These are phyloP conservation scores for Quadriops clusia DNA, from an alignment of 2,888 invertebrate genomes.

Conservation along the genomic window DNA sequence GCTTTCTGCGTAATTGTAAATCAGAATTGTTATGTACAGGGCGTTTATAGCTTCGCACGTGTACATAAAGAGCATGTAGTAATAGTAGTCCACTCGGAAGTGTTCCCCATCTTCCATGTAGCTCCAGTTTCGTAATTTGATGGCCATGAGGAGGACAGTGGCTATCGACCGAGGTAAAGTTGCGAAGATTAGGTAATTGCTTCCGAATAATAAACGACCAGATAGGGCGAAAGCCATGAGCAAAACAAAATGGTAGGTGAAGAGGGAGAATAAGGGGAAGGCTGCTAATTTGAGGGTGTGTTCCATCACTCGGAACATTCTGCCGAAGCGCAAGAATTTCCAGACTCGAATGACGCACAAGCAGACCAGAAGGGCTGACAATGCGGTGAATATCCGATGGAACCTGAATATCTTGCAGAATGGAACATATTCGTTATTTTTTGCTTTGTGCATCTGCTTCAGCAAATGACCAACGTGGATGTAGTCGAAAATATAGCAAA, in stretches of 20 bases:
- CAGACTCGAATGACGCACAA: constrained; percentile 17
- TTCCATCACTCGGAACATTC: constrained; percentile 18
- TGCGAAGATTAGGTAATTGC: constrained; percentile 8
- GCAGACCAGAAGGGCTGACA: constrained; percentile 15
- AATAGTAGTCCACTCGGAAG: constrained; percentile 9
- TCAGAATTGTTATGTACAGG: constrained; percentile 11
- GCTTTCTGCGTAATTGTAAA: constrained; percentile 11
- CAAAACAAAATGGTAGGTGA: constrained; percentile 12
- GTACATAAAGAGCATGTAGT: constrained; percentile 14
- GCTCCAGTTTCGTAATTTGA: constrained; percentile 13
- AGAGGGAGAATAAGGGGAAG: constrained; percentile 11
- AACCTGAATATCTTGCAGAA: constrained; percentile 15
- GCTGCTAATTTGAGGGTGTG: constrained; percentile 12
- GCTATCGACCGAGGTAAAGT: too few species aligned
- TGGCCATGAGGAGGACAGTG: too few species aligned
- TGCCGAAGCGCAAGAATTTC: constrained; percentile 17
- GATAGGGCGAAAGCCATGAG: constrained; percentile 11
- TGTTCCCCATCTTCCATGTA: too few species aligned
- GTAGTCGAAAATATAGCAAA: constrained; percentile 10
- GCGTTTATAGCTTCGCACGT: constrained; percentile 12
- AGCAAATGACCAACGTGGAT: constrained; percentile 13
- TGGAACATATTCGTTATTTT: constrained; percentile 17
- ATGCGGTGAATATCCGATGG: constrained; percentile 12
- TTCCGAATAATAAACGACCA: constrained; percentile 13
- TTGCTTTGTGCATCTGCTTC: constrained; percentile 13